Conservation (phyloP, 1,140 invertebrate genomes). For the Polypedilum vanderplanki region DNA sequence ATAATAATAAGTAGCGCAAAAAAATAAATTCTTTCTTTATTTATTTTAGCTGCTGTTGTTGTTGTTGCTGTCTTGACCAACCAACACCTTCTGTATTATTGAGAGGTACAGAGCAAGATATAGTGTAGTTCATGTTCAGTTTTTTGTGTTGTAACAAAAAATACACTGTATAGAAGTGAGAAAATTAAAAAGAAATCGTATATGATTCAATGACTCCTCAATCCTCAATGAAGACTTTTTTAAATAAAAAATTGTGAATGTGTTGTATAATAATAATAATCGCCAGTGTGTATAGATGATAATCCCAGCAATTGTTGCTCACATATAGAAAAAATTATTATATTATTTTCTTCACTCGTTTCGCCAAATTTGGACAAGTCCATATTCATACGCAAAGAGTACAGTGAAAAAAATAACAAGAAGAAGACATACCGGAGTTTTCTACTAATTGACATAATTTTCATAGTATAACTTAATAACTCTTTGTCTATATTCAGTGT, state of each 20-base stretch:
- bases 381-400: background rate
- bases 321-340: background rate
- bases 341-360: background rate
- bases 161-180: background rate
- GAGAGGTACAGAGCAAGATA: background rate
- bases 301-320: slow-evolving; percentile 17
- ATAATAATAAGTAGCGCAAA: slow-evolving; percentile 19
- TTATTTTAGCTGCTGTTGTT: background rate
- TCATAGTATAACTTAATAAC: background rate
- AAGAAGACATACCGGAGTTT: background rate
- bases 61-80: background rate
- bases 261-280: slow-evolving; percentile 2
- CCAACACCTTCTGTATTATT: slow-evolving; percentile 23
- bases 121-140: background rate
- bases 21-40: slow-evolving; percentile 5
- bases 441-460: slow-evolving; percentile 16
- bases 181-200: background rate
- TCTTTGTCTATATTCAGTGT: background rate
- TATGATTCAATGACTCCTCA: background rate
- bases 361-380: slow-evolving; percentile 15
- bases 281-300: background rate
- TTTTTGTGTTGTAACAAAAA: background rate
- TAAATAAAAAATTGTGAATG: background rate
- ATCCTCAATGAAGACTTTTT: background rate
- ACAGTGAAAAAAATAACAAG: background rate